Evolutionary conservation across 2,888 invertebrate genomes (phyloP).

Genomic region (Plagiodera versicolora): DNA sequence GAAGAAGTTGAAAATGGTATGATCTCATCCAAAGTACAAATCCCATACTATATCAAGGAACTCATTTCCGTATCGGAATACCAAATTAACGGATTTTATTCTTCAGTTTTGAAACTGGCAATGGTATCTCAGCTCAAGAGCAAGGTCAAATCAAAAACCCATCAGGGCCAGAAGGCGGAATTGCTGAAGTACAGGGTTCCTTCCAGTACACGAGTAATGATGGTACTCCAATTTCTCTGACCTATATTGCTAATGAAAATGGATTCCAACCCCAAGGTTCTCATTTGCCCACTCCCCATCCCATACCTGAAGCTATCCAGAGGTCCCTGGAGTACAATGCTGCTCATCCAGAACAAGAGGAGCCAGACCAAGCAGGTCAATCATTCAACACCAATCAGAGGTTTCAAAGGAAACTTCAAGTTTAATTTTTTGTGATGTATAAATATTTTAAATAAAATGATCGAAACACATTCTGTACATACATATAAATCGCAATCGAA

Average conservation of each 20-base stretch:
- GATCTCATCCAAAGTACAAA: no score
- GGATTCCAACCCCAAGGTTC: constrained; percentile 72
- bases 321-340: constrained; percentile 60
- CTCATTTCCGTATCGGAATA: no score
- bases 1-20: no score
- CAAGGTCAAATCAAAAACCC: constrained; percentile 62
- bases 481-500: no score
- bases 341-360: constrained; percentile 29
- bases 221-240: constrained; percentile 47
- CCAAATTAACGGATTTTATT: no score
- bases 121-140: constrained; percentile 62
- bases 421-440: neutral
- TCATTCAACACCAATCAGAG: neutral
- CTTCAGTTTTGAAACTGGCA: constrained; percentile 61
- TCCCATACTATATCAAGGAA: no score
- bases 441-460: neutral
- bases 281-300: constrained; percentile 79
- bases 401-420: constrained; percentile 2
- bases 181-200: constrained; percentile 39
- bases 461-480: no score
- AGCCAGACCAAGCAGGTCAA: constrained; percentile 23
- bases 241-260: constrained; percentile 70
- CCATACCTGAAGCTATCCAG: constrained; percentile 74
- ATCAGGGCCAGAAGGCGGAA: constrained; percentile 48
- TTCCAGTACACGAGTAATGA: constrained; percentile 38